A percentile compares a stretch with the other conserved stretches of the same genome.
phyloP scores from a whole-genome alignment of 2,113 vertebrate species.

The Raphicerus campestris region DNA sequence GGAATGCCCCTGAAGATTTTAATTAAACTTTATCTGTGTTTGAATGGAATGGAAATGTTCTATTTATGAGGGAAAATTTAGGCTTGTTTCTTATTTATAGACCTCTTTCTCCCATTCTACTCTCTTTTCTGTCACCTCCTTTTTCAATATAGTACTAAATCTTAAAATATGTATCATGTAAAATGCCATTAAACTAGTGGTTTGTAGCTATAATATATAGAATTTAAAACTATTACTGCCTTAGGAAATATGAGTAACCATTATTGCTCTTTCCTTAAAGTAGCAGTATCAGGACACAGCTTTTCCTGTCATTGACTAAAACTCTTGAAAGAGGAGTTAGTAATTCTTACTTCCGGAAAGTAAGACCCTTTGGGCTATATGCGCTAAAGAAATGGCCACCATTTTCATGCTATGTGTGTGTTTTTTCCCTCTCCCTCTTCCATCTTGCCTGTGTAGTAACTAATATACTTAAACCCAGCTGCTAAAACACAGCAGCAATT shows the following conservation, averaged over 20 bases:
- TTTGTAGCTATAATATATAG: neutral
- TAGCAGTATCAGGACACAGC: neutral
- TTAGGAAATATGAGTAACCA: neutral
- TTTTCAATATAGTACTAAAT: neutral
- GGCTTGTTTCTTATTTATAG: neutral
- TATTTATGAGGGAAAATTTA: neutral
- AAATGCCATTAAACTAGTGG: neutral
- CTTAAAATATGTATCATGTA: neutral
- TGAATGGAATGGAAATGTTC: neutral
- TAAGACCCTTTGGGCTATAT: neutral
- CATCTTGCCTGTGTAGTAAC: neutral
- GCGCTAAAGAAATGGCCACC: neutral
- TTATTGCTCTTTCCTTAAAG: neutral
- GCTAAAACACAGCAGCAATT: neutral
- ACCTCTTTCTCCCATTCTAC: neutral
- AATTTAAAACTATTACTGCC: neutral
- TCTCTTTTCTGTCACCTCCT: neutral
- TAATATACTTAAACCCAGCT: neutral
- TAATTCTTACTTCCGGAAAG: neutral
- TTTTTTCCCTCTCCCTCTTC: neutral
- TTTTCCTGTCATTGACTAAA: neutral
- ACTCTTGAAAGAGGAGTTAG: neutral
- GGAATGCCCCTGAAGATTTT: neutral
- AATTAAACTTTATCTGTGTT: neutral
- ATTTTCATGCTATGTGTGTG: neutral